Evolutionary conservation across 2,797 vertebrate genomes (phyloP).

Genomic region (Sarcophilus harrisii): DNA sequence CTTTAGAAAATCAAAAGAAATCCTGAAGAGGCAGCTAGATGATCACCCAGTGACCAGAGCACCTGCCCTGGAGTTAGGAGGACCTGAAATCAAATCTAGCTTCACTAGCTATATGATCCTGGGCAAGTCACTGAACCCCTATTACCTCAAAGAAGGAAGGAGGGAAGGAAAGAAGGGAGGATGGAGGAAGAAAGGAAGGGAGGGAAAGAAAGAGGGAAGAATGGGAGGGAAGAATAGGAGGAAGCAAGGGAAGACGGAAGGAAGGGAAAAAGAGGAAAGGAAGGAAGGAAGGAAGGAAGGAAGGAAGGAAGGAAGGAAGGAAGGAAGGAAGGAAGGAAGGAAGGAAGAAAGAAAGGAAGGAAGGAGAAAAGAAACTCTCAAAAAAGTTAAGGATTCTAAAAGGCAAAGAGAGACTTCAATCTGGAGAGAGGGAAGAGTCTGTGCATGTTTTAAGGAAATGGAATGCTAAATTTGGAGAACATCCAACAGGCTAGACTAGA

Average conservation of each 20-base stretch:
- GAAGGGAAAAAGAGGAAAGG: neutral
- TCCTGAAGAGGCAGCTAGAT: neutral
- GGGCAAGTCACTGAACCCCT: neutral
- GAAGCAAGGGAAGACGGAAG: too few relatives aligned
- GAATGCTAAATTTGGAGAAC: neutral
- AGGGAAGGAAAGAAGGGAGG: accelerated
- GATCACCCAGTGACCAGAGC: neutral
- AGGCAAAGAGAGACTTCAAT: neutral
- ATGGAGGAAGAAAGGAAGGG: too few relatives aligned
- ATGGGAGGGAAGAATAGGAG: too few relatives aligned
- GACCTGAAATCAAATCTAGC: neutral
- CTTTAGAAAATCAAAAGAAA: neutral
- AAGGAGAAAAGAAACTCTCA: neutral
- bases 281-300: too few relatives aligned
- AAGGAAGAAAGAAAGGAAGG: too few relatives aligned
- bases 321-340: too few relatives aligned
- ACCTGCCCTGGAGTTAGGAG: neutral
- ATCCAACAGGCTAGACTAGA: neutral
- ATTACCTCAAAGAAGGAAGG: neutral
- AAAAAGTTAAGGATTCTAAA: neutral
- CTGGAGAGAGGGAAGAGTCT: neutral
- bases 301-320: accelerated
- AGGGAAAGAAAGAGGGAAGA: neutral
- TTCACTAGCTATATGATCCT: neutral
- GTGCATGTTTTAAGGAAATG: neutral